phyloP scores from a whole-genome alignment of 2,888 invertebrate genomes.

The Chromoteleia sp. region DNA sequence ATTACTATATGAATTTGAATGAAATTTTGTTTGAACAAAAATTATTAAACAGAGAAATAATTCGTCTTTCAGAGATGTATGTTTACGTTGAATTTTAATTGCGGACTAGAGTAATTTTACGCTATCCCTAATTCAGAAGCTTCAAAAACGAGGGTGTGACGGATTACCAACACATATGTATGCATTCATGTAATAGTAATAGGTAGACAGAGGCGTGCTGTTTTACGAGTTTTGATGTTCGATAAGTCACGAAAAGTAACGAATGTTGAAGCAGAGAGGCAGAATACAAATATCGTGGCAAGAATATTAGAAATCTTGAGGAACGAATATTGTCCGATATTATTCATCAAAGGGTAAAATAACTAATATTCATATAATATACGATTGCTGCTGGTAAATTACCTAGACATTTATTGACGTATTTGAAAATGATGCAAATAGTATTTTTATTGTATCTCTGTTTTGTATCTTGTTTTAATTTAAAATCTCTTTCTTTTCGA shows the following conservation, averaged over 20 bases:
- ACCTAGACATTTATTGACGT: too few relatives aligned
- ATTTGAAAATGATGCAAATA: too few relatives aligned
- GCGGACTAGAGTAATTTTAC: slow-evolving; percentile 33
- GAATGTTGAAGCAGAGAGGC: slow-evolving; percentile 32
- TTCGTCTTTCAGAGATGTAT: not conserved
- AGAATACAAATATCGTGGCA: slow-evolving; percentile 31
- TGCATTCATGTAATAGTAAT: slow-evolving; percentile 51
- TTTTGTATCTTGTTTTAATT: too few relatives aligned
- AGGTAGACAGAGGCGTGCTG: slow-evolving; percentile 60
- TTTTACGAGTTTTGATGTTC: slow-evolving; percentile 68
- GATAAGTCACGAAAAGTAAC: slow-evolving; percentile 68
- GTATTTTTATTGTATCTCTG: too few relatives aligned
- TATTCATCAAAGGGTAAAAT: slow-evolving; percentile 14
- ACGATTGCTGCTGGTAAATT: too few relatives aligned
- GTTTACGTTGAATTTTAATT: slow-evolving; percentile 7
- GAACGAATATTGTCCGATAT: slow-evolving; percentile 23
- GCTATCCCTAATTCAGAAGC: slow-evolving; percentile 55
- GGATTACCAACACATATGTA: slow-evolving; percentile 35
- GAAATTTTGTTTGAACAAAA: not conserved
- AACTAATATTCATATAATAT: slow-evolving; percentile 11
- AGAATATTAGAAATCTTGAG: slow-evolving; percentile 31
- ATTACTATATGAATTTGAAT: slow-evolving; percentile 8
- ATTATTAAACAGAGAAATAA: slow-evolving; percentile 1
- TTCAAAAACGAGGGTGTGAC: slow-evolving; percentile 62
- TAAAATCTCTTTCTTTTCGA: too few relatives aligned